Conservation (phyloP, 2,888 invertebrate species). For the Adela reaumurella region DNA sequence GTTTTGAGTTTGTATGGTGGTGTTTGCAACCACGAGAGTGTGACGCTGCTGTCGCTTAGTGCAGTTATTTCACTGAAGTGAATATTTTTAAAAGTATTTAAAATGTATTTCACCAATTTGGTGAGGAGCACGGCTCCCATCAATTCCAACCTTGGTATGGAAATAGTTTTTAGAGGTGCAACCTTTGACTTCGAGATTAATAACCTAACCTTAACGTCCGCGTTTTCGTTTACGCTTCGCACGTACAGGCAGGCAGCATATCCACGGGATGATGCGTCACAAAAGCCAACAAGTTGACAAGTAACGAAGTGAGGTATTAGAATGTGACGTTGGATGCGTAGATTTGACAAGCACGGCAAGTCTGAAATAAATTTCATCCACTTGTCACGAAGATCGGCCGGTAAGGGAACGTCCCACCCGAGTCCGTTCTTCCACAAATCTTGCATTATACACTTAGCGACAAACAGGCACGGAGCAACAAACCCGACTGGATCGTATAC, state of each 20-base stretch:
- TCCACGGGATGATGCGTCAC: constrained; percentile 4
- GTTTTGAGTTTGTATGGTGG: constrained; percentile 8
- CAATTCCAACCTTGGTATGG: constrained; percentile 10
- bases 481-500: constrained; percentile 10
- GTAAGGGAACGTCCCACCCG: constrained; percentile 8
- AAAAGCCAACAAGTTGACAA: constrained; percentile 3
- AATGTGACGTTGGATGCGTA: background rate
- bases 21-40: constrained; percentile 13
- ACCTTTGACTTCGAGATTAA: constrained; percentile 8
- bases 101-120: constrained; percentile 2
- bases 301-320: background rate
- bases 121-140: constrained; percentile 8
- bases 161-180: constrained; percentile 5
- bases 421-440: constrained; percentile 6
- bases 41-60: constrained; percentile 8
- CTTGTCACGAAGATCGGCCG: constrained; percentile 1
- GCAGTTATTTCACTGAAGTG: background rate
- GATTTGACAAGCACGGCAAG: background rate
- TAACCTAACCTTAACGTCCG: constrained; percentile 1
- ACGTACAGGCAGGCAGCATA: constrained; percentile 8
- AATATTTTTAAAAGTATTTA: background rate
- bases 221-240: background rate
- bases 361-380: constrained; percentile 3
- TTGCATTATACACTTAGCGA: constrained; percentile 8
- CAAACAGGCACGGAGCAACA: constrained; percentile 6